Evolutionary conservation across 2,888 invertebrate genomes (phyloP).

Genomic region (Drosophila formosana): DNA sequence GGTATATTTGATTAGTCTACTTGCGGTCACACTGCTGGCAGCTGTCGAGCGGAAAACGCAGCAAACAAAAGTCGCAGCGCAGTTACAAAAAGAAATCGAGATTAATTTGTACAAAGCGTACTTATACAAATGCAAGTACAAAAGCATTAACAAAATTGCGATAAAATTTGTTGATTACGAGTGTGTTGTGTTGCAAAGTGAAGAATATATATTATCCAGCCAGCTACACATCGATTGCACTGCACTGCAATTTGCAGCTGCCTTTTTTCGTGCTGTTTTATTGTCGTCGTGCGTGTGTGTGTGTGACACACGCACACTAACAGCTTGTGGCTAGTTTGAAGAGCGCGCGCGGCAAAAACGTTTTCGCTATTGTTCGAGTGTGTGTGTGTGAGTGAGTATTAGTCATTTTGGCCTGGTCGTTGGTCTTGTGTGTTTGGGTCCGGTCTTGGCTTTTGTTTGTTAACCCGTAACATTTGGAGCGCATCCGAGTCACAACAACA

Average conservation of each 20-base stretch:
- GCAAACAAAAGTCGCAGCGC: slow-evolving; percentile 39
- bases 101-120: slow-evolving; percentile 22
- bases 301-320: slow-evolving; percentile 46
- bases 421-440: slow-evolving; percentile 56
- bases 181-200: slow-evolving; percentile 13
- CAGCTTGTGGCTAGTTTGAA: slow-evolving; percentile 53
- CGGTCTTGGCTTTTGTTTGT: slow-evolving; percentile 53
- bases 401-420: slow-evolving; percentile 63
- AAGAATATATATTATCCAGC: slow-evolving; percentile 15
- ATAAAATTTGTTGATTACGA: neutral
- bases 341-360: slow-evolving; percentile 61
- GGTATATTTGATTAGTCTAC: neutral
- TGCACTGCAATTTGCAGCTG: slow-evolving; percentile 66
- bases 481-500: slow-evolving; percentile 37
- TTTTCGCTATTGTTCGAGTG: slow-evolving; percentile 47
- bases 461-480: slow-evolving; percentile 52
- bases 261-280: slow-evolving; percentile 41
- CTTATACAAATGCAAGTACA: slow-evolving; percentile 9
- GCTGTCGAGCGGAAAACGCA: slow-evolving; percentile 48
- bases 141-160: slow-evolving; percentile 8
- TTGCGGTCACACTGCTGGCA: slow-evolving; percentile 25
- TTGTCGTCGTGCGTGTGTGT: slow-evolving; percentile 42
- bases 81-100: slow-evolving; percentile 35
- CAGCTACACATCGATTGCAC: slow-evolving; percentile 5
- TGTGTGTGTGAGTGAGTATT: slow-evolving; percentile 49